phyloP scores from a whole-genome alignment of 2,888 invertebrate genomes.

The Euphydryas editha region DNA sequence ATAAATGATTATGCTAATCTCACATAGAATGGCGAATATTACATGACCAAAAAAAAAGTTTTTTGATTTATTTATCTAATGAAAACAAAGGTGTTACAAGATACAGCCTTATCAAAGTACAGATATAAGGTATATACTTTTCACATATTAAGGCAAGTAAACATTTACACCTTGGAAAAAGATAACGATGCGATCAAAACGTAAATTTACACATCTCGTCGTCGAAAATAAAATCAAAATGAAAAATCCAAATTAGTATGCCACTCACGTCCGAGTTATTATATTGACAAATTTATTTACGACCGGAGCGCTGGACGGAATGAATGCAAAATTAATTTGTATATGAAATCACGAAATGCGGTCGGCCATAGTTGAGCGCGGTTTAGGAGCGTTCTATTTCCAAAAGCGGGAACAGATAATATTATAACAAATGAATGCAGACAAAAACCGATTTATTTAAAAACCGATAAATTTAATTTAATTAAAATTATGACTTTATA shows the following conservation, averaged over 20 bases:
- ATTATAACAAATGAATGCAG: neutral
- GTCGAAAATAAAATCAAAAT: neutral
- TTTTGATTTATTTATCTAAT: too few relatives aligned
- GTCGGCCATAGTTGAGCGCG: constrained; percentile 13
- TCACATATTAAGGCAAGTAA: neutral
- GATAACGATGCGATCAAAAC: neutral
- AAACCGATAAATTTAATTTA: neutral
- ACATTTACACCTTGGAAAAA: neutral
- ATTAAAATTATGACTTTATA: too few relatives aligned
- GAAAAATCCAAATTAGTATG: constrained; percentile 29
- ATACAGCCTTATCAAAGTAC: too few relatives aligned
- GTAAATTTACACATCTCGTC: neutral
- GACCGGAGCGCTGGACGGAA: constrained; percentile 14
- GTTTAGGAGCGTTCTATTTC: constrained; percentile 12
- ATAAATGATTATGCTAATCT: too few relatives aligned
- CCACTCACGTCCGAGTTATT: constrained; percentile 37
- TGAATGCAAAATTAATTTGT: constrained; percentile 31
- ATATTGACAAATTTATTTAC: constrained; percentile 39
- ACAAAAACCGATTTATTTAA: neutral
- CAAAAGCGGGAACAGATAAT: constrained; percentile 1
- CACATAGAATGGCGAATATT: too few relatives aligned
- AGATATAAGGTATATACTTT: neutral
- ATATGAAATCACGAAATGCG: constrained; percentile 31
- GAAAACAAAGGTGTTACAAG: too few relatives aligned
- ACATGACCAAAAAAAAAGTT: too few relatives aligned